Evolutionary conservation across 2,113 vertebrate genomes (phyloP).

Genomic region (Psittacara wagleri): DNA sequence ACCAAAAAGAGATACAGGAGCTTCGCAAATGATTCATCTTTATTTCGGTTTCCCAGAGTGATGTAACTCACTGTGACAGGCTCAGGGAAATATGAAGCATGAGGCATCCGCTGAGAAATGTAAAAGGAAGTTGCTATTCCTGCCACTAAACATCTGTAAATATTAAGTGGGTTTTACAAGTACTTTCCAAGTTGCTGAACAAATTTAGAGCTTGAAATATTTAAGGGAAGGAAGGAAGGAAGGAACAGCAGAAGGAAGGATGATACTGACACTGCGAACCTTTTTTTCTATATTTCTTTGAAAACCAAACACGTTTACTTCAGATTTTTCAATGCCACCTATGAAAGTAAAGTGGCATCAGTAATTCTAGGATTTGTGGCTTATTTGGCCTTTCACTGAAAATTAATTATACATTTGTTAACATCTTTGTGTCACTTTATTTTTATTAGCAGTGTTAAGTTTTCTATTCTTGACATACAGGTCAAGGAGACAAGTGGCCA

Average conservation of each 20-base stretch:
- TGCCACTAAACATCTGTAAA: background rate
- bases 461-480: background rate
- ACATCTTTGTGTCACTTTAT: background rate
- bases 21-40: background rate
- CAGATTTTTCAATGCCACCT: background rate
- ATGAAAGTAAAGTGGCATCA: background rate
- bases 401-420: background rate
- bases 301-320: conserved; percentile 15
- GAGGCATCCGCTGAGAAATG: background rate
- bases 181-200: background rate
- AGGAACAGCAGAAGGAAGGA: background rate
- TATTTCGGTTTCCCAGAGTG: background rate
- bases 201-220: background rate
- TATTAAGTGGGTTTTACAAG: background rate
- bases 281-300: background rate
- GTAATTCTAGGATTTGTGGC: background rate
- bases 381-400: background rate
- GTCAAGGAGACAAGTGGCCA: background rate
- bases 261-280: background rate
- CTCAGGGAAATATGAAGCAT: background rate
- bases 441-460: background rate
- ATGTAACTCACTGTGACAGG: background rate
- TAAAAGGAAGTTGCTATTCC: background rate
- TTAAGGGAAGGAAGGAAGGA: background rate
- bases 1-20: background rate